Evolutionary conservation across 2,888 invertebrate genomes (phyloP).

Genomic region (Phorcus lineatus): DNA sequence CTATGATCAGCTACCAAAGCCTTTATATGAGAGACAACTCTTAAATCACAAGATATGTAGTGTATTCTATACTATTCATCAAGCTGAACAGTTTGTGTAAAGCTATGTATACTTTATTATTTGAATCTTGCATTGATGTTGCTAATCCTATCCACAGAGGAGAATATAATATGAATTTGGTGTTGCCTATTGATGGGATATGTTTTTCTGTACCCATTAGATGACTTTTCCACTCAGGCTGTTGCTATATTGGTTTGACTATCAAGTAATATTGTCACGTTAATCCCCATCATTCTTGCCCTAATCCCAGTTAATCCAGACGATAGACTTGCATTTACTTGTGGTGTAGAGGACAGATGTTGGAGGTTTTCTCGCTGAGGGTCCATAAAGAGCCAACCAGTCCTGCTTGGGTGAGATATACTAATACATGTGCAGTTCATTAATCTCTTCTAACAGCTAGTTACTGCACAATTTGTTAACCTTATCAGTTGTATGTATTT

Average conservation of each 20-base stretch:
- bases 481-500: too few species aligned
- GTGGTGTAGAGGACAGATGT: background rate
- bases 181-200: background rate
- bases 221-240: background rate
- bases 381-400: background rate
- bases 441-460: background rate
- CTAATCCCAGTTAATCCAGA: slow-evolving; percentile 6
- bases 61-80: background rate
- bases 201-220: background rate
- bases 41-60: background rate
- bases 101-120: background rate
- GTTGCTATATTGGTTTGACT: background rate
- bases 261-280: background rate
- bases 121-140: background rate
- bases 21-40: background rate
- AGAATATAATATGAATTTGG: background rate
- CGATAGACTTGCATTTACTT: slow-evolving; percentile 1
- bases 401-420: background rate
- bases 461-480: too few species aligned
- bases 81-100: background rate
- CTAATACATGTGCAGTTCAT: background rate
- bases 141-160: background rate
- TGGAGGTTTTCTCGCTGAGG: background rate
- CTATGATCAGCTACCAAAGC: background rate
- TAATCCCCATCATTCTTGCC: background rate